Base-by-base conservation (phyloP, 2,888 invertebrate genomes). In the Watsonalla binaria region DNA sequence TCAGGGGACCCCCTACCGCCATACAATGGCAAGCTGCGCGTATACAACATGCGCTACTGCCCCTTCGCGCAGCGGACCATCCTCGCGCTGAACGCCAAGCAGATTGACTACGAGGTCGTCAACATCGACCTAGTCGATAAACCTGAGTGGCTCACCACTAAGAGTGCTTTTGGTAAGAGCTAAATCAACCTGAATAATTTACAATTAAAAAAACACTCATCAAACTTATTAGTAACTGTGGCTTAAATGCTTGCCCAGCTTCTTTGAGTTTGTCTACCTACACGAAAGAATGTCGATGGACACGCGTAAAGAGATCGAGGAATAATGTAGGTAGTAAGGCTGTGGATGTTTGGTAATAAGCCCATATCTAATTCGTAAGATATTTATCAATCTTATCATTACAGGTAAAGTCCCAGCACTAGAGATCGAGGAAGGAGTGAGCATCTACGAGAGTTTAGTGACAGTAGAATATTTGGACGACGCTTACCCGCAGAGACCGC, bases 381-480 rank as follows among this genome's bases (percentile, higher is more conserved):
- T 24, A 33, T 24, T 5, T n/a, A n/a, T 14, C 9, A 9, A 14
- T 13, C 37, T 37, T 49, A 4, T 6, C 5, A 34, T 65, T 73
- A 9, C 55, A 91, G 93, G 88, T 6, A 95, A 95, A 86, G 95
- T 97, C 9, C 97, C 97, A 5, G 93, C 95, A 0, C 68, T 97
- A 39, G 95, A 96, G 76, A 71, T 95, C 24, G 85, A 92, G 61
- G 92, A 92, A 45, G 94, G 94, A 15, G 92, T 93, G 35, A 86
- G 93, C 5, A 80, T 97, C 7, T 94, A 93, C 67, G 97, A 97
- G 76, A 96, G 96, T 63, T 84, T 96, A 57, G 92, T 97, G 45
- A 93, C 96, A 42, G 93, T 93, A 24, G 96, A 97, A 70, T 97
- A 96, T 74, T 77, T 97, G 52, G 96, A 97, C 68, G 97, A 96